Evolutionary conservation across 2,888 invertebrate genomes (phyloP), one percentile per base, ranked within the genome.

Genomic region (Philereme transversata): DNA sequence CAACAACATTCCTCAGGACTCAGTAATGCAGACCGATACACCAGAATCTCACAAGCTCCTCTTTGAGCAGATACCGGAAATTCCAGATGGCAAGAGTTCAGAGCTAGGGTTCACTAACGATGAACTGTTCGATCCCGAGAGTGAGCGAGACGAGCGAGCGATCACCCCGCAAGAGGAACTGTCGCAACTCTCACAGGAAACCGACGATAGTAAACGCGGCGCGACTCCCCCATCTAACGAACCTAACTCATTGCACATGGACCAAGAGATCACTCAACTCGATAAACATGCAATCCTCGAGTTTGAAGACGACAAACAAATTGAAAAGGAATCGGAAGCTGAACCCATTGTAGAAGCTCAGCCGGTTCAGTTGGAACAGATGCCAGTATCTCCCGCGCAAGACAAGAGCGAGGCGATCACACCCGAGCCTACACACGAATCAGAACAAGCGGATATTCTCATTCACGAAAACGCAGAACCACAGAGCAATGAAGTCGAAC

Each of bases 31-130:
- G 64, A 91, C 92, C 43, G 92, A 92, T 62, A 91, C 92, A 35
- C 92, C 92, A 33, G 92, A 92, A 84, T 92, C 92, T 82, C 91
- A 92, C 69, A 92, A 92, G 70, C 77, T 92, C 53, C 73, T 92
- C 8, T 92, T 91, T 74, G 92, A 92, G 78, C 91, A 92, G 78
- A 92, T 92, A 70, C 92, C 92, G 33, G 92, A 92, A 83, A 91
- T 91, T 68, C 92, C 92, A 43, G 90, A 91, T 72, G 92, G 91
- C 8, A 92, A 92, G 71, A 90, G 88, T 74, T 91, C 90, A 11
- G 90, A 91, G 73, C 70, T 90, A 76, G 90, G 90, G 43, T 91
- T 91, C 70, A 75, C 77, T 34, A 85, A 84, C 76, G 91, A 91
- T 64, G 91, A 90, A 61, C 65, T 77, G 50, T 77, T 80, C 60